These are phyloP conservation scores for Phenganax subtilis DNA, from an alignment of 92 coral and sea anemone species.

Conservation along the genomic window DNA sequence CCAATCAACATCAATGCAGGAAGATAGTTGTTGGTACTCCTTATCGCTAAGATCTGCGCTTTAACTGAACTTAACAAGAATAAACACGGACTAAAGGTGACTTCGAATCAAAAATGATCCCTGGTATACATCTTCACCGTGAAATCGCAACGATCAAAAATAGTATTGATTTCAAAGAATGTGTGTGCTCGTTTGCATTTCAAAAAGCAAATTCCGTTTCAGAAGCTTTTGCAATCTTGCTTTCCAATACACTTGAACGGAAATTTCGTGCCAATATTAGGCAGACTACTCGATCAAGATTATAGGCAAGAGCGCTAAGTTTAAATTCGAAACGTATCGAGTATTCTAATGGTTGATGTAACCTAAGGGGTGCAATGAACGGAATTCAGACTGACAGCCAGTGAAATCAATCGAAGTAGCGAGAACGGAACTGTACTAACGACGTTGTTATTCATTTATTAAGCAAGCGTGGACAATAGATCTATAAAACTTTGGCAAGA, in stretches of 20 bases:
- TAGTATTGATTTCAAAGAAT: slow-evolving; percentile 1
- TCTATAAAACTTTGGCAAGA: background rate
- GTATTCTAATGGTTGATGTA: background rate
- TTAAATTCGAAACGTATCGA: slow-evolving; percentile 7
- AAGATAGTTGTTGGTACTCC: slow-evolving; percentile 22
- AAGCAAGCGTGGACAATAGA: background rate
- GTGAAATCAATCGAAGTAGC: slow-evolving; percentile 18
- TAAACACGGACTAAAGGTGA: background rate
- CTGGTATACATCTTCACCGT: background rate
- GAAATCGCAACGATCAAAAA: background rate
- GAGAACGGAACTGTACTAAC: slow-evolving; percentile 13
- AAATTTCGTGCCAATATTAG: background rate
- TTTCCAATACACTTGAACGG: background rate
- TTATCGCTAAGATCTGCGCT: slow-evolving; percentile 14
- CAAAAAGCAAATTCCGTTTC: background rate
- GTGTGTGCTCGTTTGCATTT: background rate
- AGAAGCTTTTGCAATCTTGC: background rate
- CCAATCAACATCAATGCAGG: slow-evolving; percentile 34
- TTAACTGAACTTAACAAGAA: slow-evolving; percentile 1
- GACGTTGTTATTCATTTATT: slow-evolving; percentile 15
- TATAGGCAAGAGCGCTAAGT: slow-evolving; percentile 3
- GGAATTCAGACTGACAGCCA: slow-evolving; percentile 6
- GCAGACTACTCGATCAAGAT: slow-evolving; percentile 22
- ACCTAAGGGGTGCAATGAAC: slow-evolving; percentile 4
- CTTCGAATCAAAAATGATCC: background rate